Conservation (phyloP, 2,797 vertebrate genomes). For the Morelia viridis region DNA sequence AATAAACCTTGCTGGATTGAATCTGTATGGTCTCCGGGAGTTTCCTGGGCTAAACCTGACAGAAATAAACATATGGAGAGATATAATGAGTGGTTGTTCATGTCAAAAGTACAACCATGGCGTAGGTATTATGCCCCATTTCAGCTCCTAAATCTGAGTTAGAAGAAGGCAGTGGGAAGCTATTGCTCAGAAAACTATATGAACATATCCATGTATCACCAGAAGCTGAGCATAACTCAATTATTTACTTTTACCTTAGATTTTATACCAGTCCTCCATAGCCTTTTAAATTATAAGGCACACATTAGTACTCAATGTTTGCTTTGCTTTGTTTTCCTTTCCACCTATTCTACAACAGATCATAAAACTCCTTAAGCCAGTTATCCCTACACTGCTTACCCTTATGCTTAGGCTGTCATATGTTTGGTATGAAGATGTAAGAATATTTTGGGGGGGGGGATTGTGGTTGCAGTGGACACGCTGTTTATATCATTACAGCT, state of each 20-base stretch:
- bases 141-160: not conserved
- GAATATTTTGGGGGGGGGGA: not conserved
- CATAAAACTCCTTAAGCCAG: constrained; percentile 52
- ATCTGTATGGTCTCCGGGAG: too few relatives aligned
- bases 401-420: not conserved
- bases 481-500: constrained; percentile 61
- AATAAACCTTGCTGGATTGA: too few relatives aligned
- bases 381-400: constrained; percentile 45
- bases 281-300: constrained; percentile 28
- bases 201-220: too few relatives aligned
- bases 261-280: not conserved
- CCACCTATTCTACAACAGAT: constrained; percentile 21
- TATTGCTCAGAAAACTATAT: too few relatives aligned
- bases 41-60: too few relatives aligned
- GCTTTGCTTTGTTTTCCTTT: constrained; percentile 19
- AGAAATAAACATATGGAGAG: not conserved
- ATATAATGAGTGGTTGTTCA: not conserved
- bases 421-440: constrained; percentile 10
- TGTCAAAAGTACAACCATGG: not conserved
- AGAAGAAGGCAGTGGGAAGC: not conserved
- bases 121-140: not conserved
- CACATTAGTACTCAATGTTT: constrained; percentile 19
- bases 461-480: constrained; percentile 55
- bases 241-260: not conserved
- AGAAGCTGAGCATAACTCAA: not conserved